phyloP scores from a whole-genome alignment of 2,113 vertebrate species.

The Thomomys bottae region DNA sequence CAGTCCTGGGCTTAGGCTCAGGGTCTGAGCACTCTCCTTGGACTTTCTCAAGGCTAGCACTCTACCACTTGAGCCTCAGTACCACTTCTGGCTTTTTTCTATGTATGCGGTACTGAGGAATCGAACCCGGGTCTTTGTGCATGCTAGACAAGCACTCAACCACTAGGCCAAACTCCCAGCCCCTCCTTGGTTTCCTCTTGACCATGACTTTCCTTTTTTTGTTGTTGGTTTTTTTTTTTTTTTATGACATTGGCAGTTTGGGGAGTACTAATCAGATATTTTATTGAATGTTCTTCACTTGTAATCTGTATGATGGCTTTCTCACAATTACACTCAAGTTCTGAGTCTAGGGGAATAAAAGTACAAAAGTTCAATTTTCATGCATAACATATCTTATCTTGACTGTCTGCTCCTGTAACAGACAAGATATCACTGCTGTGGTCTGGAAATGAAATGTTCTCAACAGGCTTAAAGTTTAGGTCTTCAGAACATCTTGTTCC shows the following conservation, averaged over 20 bases:
- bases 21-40: too few species aligned
- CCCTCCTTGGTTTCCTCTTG: background rate
- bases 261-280: background rate
- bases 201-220: background rate
- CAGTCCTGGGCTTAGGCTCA: too few species aligned
- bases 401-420: background rate
- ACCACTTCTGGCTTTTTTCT: too few species aligned
- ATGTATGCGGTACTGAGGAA: too few species aligned
- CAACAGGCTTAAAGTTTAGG: too few species aligned
- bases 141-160: too few species aligned
- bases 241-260: slow-evolving; percentile 18
- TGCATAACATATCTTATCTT: background rate
- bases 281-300: background rate
- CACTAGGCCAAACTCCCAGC: too few species aligned
- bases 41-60: too few species aligned
- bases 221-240: too few species aligned
- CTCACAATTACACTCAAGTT: background rate
- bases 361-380: background rate
- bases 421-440: background rate
- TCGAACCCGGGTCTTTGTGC: too few species aligned
- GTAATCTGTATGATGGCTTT: background rate
- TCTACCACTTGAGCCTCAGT: too few species aligned
- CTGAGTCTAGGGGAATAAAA: background rate
- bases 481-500: too few species aligned
- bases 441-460: background rate